Evolutionary conservation across 2,797 vertebrate genomes (phyloP).

Genomic region (Melanotaenia boesemani): DNA sequence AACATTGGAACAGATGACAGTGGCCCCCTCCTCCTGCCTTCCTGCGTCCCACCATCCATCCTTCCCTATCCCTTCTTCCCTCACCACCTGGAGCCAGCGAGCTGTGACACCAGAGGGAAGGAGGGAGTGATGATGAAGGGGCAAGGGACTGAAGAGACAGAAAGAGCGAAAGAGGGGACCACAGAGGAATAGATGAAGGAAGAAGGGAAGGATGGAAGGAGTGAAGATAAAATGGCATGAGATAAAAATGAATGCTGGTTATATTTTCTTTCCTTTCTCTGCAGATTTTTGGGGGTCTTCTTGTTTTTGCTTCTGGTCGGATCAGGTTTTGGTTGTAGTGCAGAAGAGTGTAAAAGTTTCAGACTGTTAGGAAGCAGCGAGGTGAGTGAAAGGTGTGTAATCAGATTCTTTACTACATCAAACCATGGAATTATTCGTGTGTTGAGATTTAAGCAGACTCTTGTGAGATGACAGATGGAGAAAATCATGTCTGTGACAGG

Average conservation of each 20-base stretch:
- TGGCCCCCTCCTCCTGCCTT: slow-evolving; percentile 40
- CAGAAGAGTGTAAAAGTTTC: not conserved
- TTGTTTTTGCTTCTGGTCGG: too few relatives aligned
- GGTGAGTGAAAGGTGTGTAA: slow-evolving; percentile 15
- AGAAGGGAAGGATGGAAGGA: slow-evolving; percentile 32
- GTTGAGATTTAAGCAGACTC: not conserved
- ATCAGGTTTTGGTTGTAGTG: not conserved
- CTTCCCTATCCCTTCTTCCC: slow-evolving; percentile 72
- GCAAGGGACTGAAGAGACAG: slow-evolving; percentile 52
- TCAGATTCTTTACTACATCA: slow-evolving; percentile 10
- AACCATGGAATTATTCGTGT: not conserved
- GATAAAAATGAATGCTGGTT: not conserved
- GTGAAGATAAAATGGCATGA: slow-evolving; percentile 18
- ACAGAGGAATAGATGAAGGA: slow-evolving; percentile 60
- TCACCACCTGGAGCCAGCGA: slow-evolving; percentile 86
- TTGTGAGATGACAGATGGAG: not conserved
- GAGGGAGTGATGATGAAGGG: slow-evolving; percentile 71
- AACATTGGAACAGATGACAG: slow-evolving; percentile 80
- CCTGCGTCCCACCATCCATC: slow-evolving; percentile 61
- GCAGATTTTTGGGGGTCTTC: too few relatives aligned
- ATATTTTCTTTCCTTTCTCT: not conserved
- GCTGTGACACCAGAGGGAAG: slow-evolving; percentile 81
- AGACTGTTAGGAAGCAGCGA: not conserved
- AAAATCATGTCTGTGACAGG: not conserved
- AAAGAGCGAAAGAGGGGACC: slow-evolving; percentile 40